Conservation (phyloP, 2,113 vertebrate genomes). For the Dryoscopus gambensis region DNA sequence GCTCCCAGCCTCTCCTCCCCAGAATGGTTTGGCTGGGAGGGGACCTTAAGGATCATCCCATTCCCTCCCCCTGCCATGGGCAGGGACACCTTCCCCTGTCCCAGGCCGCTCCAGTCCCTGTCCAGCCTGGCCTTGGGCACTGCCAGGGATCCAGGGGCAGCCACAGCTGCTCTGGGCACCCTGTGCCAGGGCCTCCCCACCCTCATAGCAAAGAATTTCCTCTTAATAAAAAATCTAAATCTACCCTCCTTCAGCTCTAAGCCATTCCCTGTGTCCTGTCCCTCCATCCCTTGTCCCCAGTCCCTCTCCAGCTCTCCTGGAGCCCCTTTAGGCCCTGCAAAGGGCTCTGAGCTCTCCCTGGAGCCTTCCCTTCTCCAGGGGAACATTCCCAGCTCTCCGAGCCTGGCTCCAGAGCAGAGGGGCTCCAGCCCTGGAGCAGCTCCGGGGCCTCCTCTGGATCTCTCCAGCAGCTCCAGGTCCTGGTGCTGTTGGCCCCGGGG, state of each 20-base stretch:
- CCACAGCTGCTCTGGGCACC: neutral
- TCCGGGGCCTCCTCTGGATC: accelerated
- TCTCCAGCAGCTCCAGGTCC: neutral
- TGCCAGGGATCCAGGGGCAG: neutral
- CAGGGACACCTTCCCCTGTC: neutral
- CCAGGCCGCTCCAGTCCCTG: accelerated
- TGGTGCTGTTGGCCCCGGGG: neutral
- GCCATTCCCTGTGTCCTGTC: neutral
- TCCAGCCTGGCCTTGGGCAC: neutral
- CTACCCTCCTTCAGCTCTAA: neutral
- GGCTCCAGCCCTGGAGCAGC: neutral
- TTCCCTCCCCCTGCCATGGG: neutral
- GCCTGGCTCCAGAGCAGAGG: neutral
- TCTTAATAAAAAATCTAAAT: neutral
- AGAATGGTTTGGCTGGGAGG: neutral
- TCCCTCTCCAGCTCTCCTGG: neutral
- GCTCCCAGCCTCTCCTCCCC: neutral
- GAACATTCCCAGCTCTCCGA: neutral
- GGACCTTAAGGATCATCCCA: accelerated
- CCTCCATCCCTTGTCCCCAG: neutral
- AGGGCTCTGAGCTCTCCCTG: neutral
- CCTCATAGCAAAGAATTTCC: accelerated
- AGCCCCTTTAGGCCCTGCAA: neutral
- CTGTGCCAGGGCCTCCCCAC: neutral
- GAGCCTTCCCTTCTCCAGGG: neutral